Evolutionary conservation across 2,888 invertebrate genomes (phyloP).

Genomic region (Dinocampus coccinellae): DNA sequence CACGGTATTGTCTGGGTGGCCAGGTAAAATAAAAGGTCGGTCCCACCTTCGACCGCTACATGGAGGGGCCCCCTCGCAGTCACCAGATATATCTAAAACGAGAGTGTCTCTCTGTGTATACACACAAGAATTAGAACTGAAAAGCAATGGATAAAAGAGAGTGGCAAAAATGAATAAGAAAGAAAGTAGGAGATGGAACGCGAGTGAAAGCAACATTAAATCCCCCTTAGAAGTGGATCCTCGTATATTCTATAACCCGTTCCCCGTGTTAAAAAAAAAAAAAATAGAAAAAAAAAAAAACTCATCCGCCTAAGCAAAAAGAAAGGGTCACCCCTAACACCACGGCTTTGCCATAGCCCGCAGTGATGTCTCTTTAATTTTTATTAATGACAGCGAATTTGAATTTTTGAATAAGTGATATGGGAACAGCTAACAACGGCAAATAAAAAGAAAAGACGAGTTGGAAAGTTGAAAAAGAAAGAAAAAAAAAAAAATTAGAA

Average conservation of each 20-base stretch:
- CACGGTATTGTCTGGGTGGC: slow-evolving; percentile 65
- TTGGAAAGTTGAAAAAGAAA: background rate
- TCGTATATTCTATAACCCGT: background rate
- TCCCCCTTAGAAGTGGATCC: slow-evolving; percentile 3
- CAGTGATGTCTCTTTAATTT: slow-evolving; percentile 69
- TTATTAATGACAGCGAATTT: slow-evolving; percentile 69
- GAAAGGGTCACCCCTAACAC: slow-evolving; percentile 52
- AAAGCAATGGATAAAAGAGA: slow-evolving; percentile 9
- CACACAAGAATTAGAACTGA: background rate
- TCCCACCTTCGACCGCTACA: slow-evolving; percentile 10
- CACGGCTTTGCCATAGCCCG: slow-evolving; percentile 45
- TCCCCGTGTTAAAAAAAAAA: too few relatives aligned
- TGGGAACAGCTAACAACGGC: slow-evolving; percentile 56
- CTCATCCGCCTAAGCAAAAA: slow-evolving; percentile 34
- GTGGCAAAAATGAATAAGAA: background rate
- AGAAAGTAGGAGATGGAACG: background rate
- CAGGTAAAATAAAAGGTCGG: slow-evolving; percentile 67
- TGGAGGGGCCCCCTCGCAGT: background rate
- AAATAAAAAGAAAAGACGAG: background rate
- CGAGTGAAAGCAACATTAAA: background rate
- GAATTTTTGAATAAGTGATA: slow-evolving; percentile 69
- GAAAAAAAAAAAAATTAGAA: background rate
- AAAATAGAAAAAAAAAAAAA: slow-evolving; percentile 1
- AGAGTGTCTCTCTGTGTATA: too few relatives aligned
- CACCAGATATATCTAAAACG: slow-evolving; percentile 9